Conservation (phyloP, 2,888 invertebrate genomes). For the Diarsia brunnea region DNA sequence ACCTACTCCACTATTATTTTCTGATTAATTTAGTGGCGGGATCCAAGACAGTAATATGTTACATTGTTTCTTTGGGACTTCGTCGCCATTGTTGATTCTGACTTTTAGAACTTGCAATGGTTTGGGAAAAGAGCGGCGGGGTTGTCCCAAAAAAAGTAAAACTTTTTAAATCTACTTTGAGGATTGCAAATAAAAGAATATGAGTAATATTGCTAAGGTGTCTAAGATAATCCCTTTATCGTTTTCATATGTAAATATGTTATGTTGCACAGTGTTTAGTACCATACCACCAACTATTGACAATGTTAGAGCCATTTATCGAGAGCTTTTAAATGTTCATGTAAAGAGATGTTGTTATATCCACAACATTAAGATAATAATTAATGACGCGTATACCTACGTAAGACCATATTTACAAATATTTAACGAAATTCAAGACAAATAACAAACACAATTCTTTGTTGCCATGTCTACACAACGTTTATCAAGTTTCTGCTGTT, state of each 20-base stretch:
- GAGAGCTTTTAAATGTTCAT: not conserved
- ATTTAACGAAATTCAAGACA: not conserved
- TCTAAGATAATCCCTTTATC: no score
- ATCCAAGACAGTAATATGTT: no score
- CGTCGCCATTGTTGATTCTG: no score
- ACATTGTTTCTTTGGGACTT: no score
- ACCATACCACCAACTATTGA: not conserved
- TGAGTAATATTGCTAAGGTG: no score
- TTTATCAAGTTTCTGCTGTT: conserved; percentile 24
- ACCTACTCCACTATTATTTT: no score
- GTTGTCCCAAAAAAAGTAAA: no score
- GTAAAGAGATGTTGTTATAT: not conserved
- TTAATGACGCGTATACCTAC: not conserved
- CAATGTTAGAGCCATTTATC: not conserved
- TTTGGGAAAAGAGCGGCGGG: no score
- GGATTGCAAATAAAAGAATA: no score
- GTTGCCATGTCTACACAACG: conserved; percentile 39
- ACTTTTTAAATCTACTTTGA: no score
- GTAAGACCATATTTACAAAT: conserved; percentile 12
- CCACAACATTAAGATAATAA: not conserved
- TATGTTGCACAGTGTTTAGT: not conserved
- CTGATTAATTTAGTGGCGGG: no score
- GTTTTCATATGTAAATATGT: not conserved
- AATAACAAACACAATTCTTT: conserved; percentile 11
- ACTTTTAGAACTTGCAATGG: no score